Percentiles rank a stretch among this genome's conserved stretches.
Conservation (phyloP, 1,140 invertebrate species). For the Pogonomyrmex barbatus region DNA sequence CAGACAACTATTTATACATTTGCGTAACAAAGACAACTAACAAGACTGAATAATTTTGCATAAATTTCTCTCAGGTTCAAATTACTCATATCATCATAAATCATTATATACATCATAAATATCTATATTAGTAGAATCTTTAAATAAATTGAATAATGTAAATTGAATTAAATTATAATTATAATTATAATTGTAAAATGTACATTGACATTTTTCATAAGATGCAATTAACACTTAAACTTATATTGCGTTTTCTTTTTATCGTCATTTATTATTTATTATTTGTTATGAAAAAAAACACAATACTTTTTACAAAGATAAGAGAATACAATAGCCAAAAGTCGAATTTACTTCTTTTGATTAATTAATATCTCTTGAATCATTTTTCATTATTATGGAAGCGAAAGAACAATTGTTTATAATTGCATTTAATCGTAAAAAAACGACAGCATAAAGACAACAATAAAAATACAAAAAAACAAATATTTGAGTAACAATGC, state of each 20-base stretch:
- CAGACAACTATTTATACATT: neutral
- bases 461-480: no score
- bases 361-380: slow-evolving; percentile 2
- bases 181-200: no score
- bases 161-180: no score
- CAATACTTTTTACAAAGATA: neutral
- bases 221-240: neutral
- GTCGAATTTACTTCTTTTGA: neutral
- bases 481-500: no score
- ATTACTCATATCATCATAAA: neutral
- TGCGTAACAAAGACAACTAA: neutral
- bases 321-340: neutral
- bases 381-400: neutral
- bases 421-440: no score
- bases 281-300: neutral
- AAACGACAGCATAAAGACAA: no score
- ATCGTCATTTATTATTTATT: neutral
- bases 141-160: no score
- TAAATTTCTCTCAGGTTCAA: neutral
- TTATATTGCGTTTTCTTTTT: neutral
- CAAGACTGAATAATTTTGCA: neutral
- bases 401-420: no score
- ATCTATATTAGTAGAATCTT: neutral
- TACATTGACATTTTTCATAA: neutral
- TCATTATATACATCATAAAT: neutral